phyloP scores from a whole-genome alignment of 2,113 vertebrate species.

The Lota lota region DNA sequence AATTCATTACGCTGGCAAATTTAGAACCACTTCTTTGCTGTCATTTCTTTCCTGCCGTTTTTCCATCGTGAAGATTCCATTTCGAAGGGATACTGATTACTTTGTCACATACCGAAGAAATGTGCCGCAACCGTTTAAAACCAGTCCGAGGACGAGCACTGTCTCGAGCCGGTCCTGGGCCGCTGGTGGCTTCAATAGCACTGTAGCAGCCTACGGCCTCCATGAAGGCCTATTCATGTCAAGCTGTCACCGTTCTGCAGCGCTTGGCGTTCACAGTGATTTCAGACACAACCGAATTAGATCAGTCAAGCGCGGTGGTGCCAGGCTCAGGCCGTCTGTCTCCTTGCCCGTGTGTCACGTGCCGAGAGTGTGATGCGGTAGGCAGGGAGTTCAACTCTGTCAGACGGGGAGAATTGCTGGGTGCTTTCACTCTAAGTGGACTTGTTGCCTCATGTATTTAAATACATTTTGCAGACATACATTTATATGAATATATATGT shows the following conservation, averaged over 20 bases:
- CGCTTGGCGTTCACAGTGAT: slow-evolving; percentile 53
- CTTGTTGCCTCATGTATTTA: slow-evolving; percentile 9
- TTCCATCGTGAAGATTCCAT: no score
- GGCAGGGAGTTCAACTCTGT: slow-evolving; percentile 39
- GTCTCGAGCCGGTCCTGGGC: no score
- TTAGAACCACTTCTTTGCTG: no score
- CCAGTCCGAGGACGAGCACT: no score
- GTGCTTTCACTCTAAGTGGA: slow-evolving; percentile 43
- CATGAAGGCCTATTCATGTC: slow-evolving; percentile 32
- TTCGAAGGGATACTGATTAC: no score
- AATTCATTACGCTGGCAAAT: no score
- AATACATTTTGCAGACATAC: no score
- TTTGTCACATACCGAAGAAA: no score
- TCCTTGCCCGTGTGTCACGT: slow-evolving; percentile 46
- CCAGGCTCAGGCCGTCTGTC: slow-evolving; percentile 50
- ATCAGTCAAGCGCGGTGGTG: slow-evolving; percentile 63
- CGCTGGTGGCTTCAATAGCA: not conserved
- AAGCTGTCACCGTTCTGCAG: slow-evolving; percentile 63
- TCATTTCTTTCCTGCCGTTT: no score
- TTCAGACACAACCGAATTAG: slow-evolving; percentile 65
- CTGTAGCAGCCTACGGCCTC: no score
- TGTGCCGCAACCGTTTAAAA: no score
- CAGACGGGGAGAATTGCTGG: slow-evolving; percentile 28
- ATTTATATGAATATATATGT: no score
- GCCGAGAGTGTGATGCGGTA: slow-evolving; percentile 7